These are phyloP conservation scores for Hycleus cichorii DNA, from an alignment of 1,140 invertebrate species.

Conservation along the genomic window DNA sequence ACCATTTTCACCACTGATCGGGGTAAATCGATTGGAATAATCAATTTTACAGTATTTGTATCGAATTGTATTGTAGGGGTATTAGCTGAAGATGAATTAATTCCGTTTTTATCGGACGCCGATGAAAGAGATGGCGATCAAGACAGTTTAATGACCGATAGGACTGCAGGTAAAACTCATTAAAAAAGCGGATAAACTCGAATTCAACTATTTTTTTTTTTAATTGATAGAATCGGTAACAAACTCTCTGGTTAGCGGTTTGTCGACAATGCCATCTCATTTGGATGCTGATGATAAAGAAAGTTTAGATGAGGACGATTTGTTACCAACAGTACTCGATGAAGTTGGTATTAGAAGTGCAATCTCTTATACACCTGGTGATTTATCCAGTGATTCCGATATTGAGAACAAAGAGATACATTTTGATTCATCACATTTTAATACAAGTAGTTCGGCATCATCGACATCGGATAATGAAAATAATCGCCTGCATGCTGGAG, in stretches of 20 bases:
- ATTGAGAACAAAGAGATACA: conserved; percentile 25
- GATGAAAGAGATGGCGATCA: conserved; percentile 25
- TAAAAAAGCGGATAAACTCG: too few relatives aligned
- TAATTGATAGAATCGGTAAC: conserved; percentile 28
- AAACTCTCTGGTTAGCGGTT: conserved; percentile 29
- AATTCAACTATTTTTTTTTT: conserved; percentile 9
- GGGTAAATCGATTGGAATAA: conserved; percentile 15
- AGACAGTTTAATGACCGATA: conserved; percentile 32
- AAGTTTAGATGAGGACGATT: conserved; percentile 32
- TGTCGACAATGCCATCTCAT: conserved; percentile 33
- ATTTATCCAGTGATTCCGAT: conserved; percentile 32
- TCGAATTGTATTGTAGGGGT: conserved; percentile 17
- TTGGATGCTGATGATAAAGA: conserved; percentile 27
- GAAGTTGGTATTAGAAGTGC: not conserved
- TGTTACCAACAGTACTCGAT: conserved; percentile 13
- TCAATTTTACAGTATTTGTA: not conserved
- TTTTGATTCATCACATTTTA: conserved; percentile 32
- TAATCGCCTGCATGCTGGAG: not conserved
- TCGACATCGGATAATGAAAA: conserved; percentile 18
- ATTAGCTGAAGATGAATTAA: conserved; percentile 29
- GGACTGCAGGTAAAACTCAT: conserved; percentile 24
- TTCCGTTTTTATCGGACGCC: conserved; percentile 30
- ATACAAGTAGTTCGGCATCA: conserved; percentile 28
- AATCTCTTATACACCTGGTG: conserved; percentile 18
- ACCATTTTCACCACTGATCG: conserved; percentile 6